A percentile compares a stretch with the other conserved stretches of the same genome.
Conservation (phyloP, 2,888 invertebrate genomes). For the Acanthosepion esculentum region DNA sequence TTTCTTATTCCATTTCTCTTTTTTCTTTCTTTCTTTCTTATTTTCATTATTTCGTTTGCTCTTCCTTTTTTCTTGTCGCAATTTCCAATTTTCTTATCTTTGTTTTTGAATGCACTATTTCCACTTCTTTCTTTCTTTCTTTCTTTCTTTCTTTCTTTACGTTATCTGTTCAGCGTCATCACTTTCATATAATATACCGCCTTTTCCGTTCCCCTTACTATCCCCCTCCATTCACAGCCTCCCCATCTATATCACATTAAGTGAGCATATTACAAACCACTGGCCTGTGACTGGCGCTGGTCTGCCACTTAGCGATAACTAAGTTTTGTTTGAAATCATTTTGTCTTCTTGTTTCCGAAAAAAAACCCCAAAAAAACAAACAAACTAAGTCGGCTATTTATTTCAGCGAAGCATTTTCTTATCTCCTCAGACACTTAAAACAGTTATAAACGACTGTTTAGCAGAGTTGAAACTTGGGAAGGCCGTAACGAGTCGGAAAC, state of each 20-base stretch:
- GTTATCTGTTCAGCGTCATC: background rate
- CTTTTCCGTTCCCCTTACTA: background rate
- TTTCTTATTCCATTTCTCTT: background rate
- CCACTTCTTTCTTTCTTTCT: background rate
- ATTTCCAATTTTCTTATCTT: too few species aligned
- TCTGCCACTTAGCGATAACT: slow-evolving; percentile 33
- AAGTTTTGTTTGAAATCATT: slow-evolving; percentile 33
- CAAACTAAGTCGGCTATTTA: background rate
- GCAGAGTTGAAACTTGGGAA: background rate
- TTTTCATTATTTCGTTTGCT: too few species aligned
- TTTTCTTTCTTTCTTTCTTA: background rate
- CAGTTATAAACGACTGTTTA: background rate
- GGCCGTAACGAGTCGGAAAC: background rate
- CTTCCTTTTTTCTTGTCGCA: too few species aligned
- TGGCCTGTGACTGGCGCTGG: slow-evolving; percentile 33
- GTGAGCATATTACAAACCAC: slow-evolving; percentile 9
- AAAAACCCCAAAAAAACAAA: too few species aligned
- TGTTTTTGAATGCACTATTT: too few species aligned
- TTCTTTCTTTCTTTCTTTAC: background rate
- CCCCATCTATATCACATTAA: slow-evolving; percentile 33
- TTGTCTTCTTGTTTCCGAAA: background rate
- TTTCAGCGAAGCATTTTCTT: background rate
- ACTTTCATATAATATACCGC: background rate
- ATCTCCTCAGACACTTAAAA: background rate
- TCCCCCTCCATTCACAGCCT: background rate